Evolutionary conservation across 2,888 invertebrate genomes (phyloP).

Genomic region (Fragum whitleyi): DNA sequence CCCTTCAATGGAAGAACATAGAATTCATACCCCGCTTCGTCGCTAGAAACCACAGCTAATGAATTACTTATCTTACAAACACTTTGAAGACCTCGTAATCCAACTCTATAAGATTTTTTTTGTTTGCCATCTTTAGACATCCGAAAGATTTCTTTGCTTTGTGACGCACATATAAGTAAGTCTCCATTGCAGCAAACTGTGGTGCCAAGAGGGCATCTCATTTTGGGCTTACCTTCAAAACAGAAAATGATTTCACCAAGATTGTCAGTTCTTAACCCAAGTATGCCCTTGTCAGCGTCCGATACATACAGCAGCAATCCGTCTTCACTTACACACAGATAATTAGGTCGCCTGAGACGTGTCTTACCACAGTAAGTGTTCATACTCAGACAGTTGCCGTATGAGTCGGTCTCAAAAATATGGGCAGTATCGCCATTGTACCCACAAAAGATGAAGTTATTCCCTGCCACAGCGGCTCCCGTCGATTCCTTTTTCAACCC

Average conservation of each 20-base stretch:
- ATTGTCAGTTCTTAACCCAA: background rate
- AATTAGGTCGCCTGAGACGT: slow-evolving; percentile 9
- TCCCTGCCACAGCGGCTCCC: background rate
- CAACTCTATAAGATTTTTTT: background rate
- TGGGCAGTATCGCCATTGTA: slow-evolving; percentile 3
- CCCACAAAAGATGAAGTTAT: slow-evolving; percentile 10
- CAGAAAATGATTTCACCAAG: background rate
- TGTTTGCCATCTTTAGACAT: background rate
- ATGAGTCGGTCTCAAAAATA: background rate
- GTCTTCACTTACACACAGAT: slow-evolving; percentile 5
- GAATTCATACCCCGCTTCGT: background rate
- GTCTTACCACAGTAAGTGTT: background rate
- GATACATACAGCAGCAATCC: background rate
- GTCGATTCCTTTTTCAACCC: background rate
- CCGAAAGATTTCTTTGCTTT: background rate
- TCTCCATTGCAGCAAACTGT: background rate
- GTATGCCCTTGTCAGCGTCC: slow-evolving; percentile 8
- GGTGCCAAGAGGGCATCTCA: slow-evolving; percentile 1
- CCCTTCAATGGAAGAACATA: background rate
- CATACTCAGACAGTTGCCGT: background rate
- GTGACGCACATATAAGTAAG: slow-evolving; percentile 8
- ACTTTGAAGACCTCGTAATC: background rate
- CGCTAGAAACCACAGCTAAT: background rate
- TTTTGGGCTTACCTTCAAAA: background rate
- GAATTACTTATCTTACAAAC: background rate